Base-by-base conservation (phyloP, 2,113 vertebrate genomes). In the Bambusicola thoracicus region DNA sequence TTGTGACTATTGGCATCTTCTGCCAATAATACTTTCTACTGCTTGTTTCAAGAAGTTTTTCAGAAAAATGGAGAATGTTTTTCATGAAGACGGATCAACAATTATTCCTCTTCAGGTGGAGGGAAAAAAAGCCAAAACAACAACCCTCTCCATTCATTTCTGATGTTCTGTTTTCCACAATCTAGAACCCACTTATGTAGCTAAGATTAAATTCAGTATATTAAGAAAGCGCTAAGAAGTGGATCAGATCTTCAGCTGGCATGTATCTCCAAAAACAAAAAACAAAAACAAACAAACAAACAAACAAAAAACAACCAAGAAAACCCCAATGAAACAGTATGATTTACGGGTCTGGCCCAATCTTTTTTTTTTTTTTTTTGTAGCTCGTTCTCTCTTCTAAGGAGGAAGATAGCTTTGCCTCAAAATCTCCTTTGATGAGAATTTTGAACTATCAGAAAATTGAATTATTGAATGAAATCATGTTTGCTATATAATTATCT, bases 371-470 rank as follows among this genome's bases (percentile, higher is more conserved):
- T 24, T 2, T 27, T 84, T 41, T 41, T 49, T 49, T 24, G 22
- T 58, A 9, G 3, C 90, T 56, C 61, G 51, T 41, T 82, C 43
- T 92, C 12, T 32, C 25, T 77, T 90, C 46, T 92, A 46, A 36
- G 78, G 6, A 8, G n/a, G n/a, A 89, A 87, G 89, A 56, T 41
- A 81, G 32, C 44, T 83, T 94, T 38, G 19, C 36, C 91, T 73
- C 18, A 29, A 68, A 83, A 82, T 22, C 46, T 14, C 56, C 85
- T 93, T 53, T 53, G 51, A 30, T 84, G 58, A 70, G 49, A 87
- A 87, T 77, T 84, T 63, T n/a, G 95, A 69, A 88, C 81, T 81
- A 92, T 80, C 87, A 91, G 76, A 93, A 95, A 93, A 81, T 87
- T 12, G 81, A 87, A 81, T 34, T 93, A 73, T 80, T 89, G 91